Percentiles rank a stretch among this genome's conserved stretches.
Conservation (phyloP, 92 coral and sea anemone species). For the Palythoa grandiflora region DNA sequence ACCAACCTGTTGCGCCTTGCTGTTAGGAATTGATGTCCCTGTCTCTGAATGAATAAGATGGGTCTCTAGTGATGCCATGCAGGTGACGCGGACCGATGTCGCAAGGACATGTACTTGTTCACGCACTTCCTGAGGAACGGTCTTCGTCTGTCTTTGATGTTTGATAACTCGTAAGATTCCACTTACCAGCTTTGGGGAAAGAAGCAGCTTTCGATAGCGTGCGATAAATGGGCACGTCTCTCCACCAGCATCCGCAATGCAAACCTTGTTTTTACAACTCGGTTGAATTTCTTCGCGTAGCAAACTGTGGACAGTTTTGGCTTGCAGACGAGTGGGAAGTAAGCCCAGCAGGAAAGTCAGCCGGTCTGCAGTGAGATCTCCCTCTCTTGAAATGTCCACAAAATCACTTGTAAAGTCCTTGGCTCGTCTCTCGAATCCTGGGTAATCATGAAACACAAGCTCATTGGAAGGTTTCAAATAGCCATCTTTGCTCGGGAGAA, state of each 20-base stretch:
- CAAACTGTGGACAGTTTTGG: conserved; percentile 81
- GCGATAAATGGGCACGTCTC: conserved; percentile 74
- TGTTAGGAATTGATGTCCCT: conserved; percentile 76
- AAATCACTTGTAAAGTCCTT: conserved; percentile 89
- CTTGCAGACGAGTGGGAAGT: conserved; percentile 88
- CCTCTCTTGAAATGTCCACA: conserved; percentile 92
- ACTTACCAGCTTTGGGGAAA: conserved; percentile 86
- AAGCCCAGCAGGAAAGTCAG: conserved; percentile 83
- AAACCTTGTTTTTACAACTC: conserved; percentile 82
- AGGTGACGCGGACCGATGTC: conserved; percentile 71
- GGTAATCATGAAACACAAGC: conserved; percentile 88
- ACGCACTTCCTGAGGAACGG: conserved; percentile 88
- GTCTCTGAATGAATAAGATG: conserved; percentile 85
- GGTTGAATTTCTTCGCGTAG: conserved; percentile 91
- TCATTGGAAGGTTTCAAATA: conserved; percentile 87
- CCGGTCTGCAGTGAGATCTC: conserved; percentile 92
- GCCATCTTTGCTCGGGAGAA: conserved; percentile 90
- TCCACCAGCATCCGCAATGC: conserved; percentile 72
- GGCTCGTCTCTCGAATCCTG: conserved; percentile 93
- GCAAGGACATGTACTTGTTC: conserved; percentile 80
- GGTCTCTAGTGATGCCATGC: conserved; percentile 88
- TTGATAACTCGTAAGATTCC: conserved; percentile 88
- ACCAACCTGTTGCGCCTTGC: conserved; percentile 62
- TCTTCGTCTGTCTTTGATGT: conserved; percentile 89
- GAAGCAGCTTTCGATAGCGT: conserved; percentile 77